These are phyloP conservation scores for Gyps fulvus DNA, from an alignment of 2,113 vertebrate genomes.

Conservation along the genomic window DNA sequence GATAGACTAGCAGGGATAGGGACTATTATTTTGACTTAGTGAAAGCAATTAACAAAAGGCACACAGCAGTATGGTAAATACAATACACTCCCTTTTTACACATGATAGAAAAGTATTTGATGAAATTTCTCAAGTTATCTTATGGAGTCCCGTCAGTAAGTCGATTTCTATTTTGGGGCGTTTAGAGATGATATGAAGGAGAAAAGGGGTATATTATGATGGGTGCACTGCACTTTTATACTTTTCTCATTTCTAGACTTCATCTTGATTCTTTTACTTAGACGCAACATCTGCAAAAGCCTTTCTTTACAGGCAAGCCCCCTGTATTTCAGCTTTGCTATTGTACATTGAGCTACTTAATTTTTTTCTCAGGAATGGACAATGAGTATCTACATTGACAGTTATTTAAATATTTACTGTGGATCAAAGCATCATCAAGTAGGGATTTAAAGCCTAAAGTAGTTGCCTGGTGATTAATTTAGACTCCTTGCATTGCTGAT, in stretches of 20 bases:
- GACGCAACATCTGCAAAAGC: neutral
- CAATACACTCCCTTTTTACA: neutral
- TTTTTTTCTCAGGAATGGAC: neutral
- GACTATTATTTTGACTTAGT: neutral
- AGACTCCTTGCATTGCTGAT: neutral
- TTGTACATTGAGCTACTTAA: neutral
- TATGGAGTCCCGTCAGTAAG: neutral
- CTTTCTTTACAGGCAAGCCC: neutral
- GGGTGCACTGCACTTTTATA: fast-evolving
- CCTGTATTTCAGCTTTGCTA: neutral
- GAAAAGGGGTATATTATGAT: neutral
- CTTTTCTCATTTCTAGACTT: neutral
- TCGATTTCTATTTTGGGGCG: neutral
- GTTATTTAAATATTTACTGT: constrained; percentile 2
- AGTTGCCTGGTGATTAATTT: constrained; percentile 15
- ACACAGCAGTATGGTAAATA: neutral
- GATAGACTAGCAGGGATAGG: neutral
- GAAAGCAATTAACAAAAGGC: neutral
- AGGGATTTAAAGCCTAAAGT: neutral
- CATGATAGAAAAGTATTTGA: neutral
- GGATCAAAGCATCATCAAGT: neutral
- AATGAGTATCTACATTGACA: neutral
- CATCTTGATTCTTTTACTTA: neutral
- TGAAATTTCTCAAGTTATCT: neutral
- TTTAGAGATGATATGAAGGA: neutral